Evolutionary conservation across 2,113 vertebrate genomes (phyloP), one percentile per base, ranked within the genome.

Genomic region (Onychostruthus taczanowskii): DNA sequence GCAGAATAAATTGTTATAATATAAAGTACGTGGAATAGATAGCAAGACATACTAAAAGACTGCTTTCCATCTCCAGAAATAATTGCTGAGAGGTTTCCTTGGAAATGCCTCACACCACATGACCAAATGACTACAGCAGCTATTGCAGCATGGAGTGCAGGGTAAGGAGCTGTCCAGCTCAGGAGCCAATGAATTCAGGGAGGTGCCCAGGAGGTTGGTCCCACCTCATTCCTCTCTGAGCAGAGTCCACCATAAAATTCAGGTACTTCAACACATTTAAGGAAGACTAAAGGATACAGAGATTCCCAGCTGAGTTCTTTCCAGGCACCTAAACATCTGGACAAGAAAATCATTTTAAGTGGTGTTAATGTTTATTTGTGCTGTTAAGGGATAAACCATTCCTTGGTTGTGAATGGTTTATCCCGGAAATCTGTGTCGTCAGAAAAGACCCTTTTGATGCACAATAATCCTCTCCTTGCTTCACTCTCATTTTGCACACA

Each of bases 1-100:
- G 89, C 97, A 97, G 95, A 96, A 97, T 97, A 97, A 97, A 97
- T 97, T 93, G 96, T 94, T 96, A n/a, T 87, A 93, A 93, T 95
- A 95, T 96, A 93, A 95, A 97, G 84, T 97, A 73, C 79, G 87
- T 91, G 92, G 69, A 96, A 90, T 26, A 93, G 95, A 96, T 94
- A 91, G 90, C 83, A 92, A 96, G 93, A 95, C 80, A 81, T 75
- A 74, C 75, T 85, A 82, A 96, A 96, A 96, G 95, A 94, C 89
- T 95, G 55, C 84, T 91, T 94, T 93, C 89, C 84, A 89, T 97
- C 95, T 93, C 92, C 62, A 91, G 93, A 94, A 79, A 93, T 94
- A 96, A 93, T 96, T 96, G 68, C 84, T 41, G 80, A 96, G 91
- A 94, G 91, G 79, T 96, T 97, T 97, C 94, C 96, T 97, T 97